Conservation (phyloP, 2,797 vertebrate genomes). For the Pseudochaenichthys georgianus region DNA sequence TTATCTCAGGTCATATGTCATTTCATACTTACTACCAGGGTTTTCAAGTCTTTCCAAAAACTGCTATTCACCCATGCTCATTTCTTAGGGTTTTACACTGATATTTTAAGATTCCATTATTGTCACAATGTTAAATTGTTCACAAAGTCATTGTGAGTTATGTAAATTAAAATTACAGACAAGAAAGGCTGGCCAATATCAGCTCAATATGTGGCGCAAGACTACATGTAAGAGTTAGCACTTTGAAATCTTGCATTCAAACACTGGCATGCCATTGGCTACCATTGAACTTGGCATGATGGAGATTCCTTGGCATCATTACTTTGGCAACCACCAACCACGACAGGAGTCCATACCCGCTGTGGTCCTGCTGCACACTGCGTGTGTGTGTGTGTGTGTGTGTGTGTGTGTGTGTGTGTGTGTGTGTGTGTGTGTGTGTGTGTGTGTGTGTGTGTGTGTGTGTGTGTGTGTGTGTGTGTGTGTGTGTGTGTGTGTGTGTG, state of each 20-base stretch:
- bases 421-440: too few relatives aligned
- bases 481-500: neutral
- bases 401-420: conserved; percentile 31
- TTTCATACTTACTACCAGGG: neutral
- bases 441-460: conserved; percentile 25
- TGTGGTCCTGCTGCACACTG: conserved; percentile 74
- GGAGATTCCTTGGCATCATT: conserved; percentile 71
- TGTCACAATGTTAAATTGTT: neutral
- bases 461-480: conserved; percentile 12
- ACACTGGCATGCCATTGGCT: conserved; percentile 64
- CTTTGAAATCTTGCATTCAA: conserved; percentile 43
- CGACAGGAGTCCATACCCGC: conserved; percentile 72
- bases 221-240: conserved; percentile 33
- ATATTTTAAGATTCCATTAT: neutral
- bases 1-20: neutral
- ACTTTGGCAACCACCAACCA: conserved; percentile 69
- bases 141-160: too few relatives aligned
- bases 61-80: neutral
- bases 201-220: conserved; percentile 45
- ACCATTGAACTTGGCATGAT: conserved; percentile 70
- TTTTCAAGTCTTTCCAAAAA: neutral
- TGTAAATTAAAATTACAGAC: neutral
- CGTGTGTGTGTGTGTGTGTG: conserved; percentile 45
- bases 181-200: neutral
- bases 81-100: neutral